A percentile compares a stretch with the other conserved stretches of the same genome.
Conservation (phyloP, 2,797 vertebrate species). For the Rallus crepitans region DNA sequence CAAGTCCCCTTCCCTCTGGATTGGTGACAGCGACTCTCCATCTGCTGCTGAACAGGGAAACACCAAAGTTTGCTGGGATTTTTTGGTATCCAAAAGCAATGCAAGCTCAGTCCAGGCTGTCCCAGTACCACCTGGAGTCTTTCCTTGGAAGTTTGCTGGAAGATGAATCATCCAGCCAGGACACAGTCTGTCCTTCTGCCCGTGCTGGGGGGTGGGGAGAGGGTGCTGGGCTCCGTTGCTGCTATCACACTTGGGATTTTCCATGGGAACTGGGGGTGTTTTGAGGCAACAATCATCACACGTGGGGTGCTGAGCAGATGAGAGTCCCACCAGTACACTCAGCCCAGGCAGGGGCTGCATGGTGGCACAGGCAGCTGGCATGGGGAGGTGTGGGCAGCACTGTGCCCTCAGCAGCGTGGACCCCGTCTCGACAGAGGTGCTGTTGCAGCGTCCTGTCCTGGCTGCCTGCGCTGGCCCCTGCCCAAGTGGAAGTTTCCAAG, state of each 20-base stretch:
- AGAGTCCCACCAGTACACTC: not conserved
- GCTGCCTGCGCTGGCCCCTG: not conserved
- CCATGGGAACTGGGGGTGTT: not conserved
- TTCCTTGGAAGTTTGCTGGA: not conserved
- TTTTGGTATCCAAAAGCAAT: not conserved
- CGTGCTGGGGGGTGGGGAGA: accelerated
- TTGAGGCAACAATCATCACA: accelerated
- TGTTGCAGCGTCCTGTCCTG: accelerated
- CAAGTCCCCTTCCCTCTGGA: not conserved
- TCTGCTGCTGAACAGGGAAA: not conserved
- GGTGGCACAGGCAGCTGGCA: accelerated
- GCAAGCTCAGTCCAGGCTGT: not conserved
- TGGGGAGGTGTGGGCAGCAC: not conserved
- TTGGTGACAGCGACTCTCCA: not conserved
- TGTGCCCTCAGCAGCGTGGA: not conserved
- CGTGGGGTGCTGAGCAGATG: accelerated
- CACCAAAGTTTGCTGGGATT: not conserved
- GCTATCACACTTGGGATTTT: not conserved
- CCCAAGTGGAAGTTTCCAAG: conserved; percentile 15
- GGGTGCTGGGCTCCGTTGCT: not conserved
- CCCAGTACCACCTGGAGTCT: not conserved
- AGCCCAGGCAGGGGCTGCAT: not conserved
- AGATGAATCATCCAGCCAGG: not conserved
- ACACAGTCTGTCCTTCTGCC: not conserved
- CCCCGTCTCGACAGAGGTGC: not conserved